Conservation (phyloP, 2,888 invertebrate genomes). For the Melipona beecheii region DNA sequence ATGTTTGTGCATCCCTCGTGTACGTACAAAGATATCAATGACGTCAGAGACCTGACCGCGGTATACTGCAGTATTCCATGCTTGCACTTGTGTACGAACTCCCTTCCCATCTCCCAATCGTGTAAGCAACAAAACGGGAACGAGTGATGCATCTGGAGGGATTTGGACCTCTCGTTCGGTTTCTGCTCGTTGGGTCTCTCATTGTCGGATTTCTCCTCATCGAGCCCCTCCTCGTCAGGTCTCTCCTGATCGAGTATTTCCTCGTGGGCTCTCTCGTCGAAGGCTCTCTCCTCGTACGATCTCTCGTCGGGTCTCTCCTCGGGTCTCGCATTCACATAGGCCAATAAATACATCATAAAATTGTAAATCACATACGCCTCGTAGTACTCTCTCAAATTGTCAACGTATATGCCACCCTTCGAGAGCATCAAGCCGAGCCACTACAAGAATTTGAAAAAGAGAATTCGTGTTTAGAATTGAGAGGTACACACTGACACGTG, state of each 20-base stretch:
- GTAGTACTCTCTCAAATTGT: constrained; percentile 97
- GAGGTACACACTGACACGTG: neutral
- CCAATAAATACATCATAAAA: constrained; percentile 97
- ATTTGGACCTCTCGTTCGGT: constrained; percentile 75
- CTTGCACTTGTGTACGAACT: constrained; percentile 97
- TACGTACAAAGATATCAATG: constrained; percentile 94
- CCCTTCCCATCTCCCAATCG: constrained; percentile 97
- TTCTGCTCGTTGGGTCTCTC: no score
- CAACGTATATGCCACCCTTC: constrained; percentile 95
- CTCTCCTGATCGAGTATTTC: no score
- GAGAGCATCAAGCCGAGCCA: constrained; percentile 96
- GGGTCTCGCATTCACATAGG: constrained; percentile 90
- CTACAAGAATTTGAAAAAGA: constrained; percentile 82
- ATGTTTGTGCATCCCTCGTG: no score
- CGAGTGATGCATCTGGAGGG: constrained; percentile 94
- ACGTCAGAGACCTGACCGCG: constrained; percentile 94
- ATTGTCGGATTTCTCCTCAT: no score
- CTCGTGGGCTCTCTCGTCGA: no score
- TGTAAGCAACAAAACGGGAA: constrained; percentile 96
- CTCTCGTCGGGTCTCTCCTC: no score
- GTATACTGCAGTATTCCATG: constrained; percentile 98
- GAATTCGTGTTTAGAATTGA: neutral
- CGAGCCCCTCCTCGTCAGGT: no score
- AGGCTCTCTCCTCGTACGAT: no score
- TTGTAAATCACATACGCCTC: constrained; percentile 99